Percentiles rank a stretch among this genome's conserved stretches.
Evolutionary conservation across 2,113 vertebrate genomes (phyloP).

Genomic region (Holacanthus passer): DNA sequence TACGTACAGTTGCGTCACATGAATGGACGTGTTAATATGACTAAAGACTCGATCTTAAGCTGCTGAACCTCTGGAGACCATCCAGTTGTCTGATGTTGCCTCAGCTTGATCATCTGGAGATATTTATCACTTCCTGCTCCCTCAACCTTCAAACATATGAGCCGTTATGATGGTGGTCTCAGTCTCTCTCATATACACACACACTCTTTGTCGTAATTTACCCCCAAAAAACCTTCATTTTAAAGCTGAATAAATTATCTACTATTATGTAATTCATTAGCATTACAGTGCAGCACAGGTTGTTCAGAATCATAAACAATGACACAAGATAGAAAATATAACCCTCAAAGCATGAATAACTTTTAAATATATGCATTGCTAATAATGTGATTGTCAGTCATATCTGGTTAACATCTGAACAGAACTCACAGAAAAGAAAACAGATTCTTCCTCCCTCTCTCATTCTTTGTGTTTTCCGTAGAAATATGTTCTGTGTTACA

Average conservation of each 20-base stretch:
- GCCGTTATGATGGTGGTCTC: conserved; percentile 1
- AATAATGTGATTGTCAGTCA: background rate
- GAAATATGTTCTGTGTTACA: conserved; percentile 22
- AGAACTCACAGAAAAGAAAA: background rate
- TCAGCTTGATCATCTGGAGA: conserved; percentile 4
- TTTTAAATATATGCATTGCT: background rate
- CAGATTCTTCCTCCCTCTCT: background rate
- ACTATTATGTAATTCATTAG: too few relatives aligned
- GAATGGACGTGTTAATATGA: background rate
- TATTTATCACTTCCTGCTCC: conserved; percentile 5
- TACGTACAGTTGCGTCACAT: background rate
- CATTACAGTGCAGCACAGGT: background rate
- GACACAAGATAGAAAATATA: conserved; percentile 1
- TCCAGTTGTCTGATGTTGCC: background rate
- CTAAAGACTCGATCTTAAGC: background rate
- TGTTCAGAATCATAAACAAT: conserved; percentile 2
- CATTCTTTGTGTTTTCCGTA: background rate
- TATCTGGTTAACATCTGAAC: background rate
- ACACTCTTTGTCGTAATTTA: background rate
- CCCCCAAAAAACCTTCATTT: background rate
- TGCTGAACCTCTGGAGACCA: background rate
- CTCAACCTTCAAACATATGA: conserved; percentile 20
- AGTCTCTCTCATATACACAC: background rate
- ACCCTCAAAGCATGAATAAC: background rate
- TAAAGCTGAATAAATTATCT: background rate